phyloP scores from a whole-genome alignment of 2,888 invertebrate species.

The Pristionchus japonicus region DNA sequence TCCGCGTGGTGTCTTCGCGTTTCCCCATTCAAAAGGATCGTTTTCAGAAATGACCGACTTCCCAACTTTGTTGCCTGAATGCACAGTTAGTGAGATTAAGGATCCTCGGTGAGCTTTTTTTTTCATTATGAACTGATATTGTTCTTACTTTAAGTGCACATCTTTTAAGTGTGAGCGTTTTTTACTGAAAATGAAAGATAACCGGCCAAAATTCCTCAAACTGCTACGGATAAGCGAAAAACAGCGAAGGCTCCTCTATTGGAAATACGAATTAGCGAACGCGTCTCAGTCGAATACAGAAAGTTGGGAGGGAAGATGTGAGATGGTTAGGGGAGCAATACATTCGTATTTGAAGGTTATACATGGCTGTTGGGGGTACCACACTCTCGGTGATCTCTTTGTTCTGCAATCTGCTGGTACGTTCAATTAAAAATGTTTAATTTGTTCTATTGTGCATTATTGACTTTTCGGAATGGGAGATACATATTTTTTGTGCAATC shows the following conservation, averaged over 20 bases:
- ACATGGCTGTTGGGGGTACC: slow-evolving; percentile 71
- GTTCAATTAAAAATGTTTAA: background rate
- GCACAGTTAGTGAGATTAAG: background rate
- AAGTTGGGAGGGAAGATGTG: too few species aligned
- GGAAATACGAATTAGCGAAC: background rate
- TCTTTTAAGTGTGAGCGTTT: too few species aligned
- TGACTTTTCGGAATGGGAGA: too few species aligned
- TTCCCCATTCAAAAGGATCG: background rate
- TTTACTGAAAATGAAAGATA: too few species aligned
- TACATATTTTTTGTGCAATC: too few species aligned
- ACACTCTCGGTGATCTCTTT: slow-evolving; percentile 58
- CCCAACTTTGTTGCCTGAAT: background rate
- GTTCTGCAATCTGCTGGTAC: slow-evolving; percentile 52
- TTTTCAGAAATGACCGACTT: background rate
- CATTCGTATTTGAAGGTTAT: slow-evolving; percentile 57
- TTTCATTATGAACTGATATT: background rate
- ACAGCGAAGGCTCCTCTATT: background rate
- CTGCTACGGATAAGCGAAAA: background rate
- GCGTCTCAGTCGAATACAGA: background rate
- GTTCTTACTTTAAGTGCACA: too few species aligned
- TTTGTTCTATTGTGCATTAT: too few species aligned
- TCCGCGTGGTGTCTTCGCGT: background rate
- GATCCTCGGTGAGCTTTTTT: background rate
- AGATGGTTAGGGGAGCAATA: too few species aligned
- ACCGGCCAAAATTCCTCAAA: too few species aligned